Evolutionary conservation across 1,140 invertebrate genomes (phyloP).

Genomic region (Tetranychus cinnabarinus): DNA sequence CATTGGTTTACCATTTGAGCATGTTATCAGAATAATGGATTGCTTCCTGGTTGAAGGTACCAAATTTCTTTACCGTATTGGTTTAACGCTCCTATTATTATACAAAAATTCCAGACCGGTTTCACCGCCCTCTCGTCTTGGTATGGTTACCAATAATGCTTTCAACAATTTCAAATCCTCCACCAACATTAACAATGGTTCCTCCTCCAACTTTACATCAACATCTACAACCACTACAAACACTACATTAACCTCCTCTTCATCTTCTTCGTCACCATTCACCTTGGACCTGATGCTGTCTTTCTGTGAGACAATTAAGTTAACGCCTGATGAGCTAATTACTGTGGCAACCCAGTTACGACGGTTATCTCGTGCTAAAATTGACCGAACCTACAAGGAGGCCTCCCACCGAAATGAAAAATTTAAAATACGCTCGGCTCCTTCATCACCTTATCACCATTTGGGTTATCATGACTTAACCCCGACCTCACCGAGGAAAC

Average conservation of each 20-base stretch:
- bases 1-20: conserved; percentile 5
- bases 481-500: background rate
- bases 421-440: background rate
- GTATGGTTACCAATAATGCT: background rate
- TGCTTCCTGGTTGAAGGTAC: conserved; percentile 10
- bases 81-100: conserved; percentile 1
- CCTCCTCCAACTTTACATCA: background rate
- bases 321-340: background rate
- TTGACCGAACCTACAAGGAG: background rate
- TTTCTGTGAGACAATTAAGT: conserved; percentile 6
- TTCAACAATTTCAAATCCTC: background rate
- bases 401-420: background rate
- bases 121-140: background rate
- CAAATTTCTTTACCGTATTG: conserved; percentile 11
- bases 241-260: background rate
- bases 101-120: background rate
- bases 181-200: background rate
- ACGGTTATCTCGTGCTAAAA: background rate
- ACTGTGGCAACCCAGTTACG: background rate
- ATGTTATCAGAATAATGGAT: conserved; percentile 11
- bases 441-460: background rate
- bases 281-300: conserved; percentile 1
- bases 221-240: background rate
- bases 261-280: conserved; percentile 2
- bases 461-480: background rate